Percentiles rank a stretch among this genome's conserved stretches.
Conservation (phyloP, 1,140 invertebrate species). For the Rhynchophorus ferrugineus region DNA sequence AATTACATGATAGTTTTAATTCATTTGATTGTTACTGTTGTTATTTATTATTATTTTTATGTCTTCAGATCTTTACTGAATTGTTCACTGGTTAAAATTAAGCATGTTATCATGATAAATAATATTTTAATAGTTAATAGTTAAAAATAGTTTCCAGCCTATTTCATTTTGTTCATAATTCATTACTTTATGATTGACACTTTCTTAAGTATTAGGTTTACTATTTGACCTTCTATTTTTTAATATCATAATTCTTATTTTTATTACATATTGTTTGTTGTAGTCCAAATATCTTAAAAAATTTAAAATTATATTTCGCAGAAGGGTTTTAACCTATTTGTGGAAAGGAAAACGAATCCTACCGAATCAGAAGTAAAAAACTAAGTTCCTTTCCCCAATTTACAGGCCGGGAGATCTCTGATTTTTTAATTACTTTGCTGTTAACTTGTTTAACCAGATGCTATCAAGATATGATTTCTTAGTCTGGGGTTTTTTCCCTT, state of each 20-base stretch:
- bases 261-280: background rate
- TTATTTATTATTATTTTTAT: no score
- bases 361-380: background rate
- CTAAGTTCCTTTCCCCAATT: background rate
- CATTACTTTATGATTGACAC: no score
- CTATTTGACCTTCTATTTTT: no score
- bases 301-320: background rate
- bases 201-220: no score
- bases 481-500: background rate
- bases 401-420: background rate
- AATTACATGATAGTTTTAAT: background rate
- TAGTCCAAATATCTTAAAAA: no score
- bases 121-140: no score
- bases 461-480: conserved; percentile 1
- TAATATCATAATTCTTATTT: background rate
- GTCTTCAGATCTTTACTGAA: no score
- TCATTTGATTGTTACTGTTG: no score
- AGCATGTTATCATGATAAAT: no score
- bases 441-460: background rate
- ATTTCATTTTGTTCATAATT: no score
- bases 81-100: no score
- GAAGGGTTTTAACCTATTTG: background rate
- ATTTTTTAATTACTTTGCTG: background rate
- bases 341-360: background rate
- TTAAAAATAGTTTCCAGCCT: no score